Evolutionary conservation across 2,888 invertebrate genomes (phyloP).

Genomic region (Lepidochitona cinerea): DNA sequence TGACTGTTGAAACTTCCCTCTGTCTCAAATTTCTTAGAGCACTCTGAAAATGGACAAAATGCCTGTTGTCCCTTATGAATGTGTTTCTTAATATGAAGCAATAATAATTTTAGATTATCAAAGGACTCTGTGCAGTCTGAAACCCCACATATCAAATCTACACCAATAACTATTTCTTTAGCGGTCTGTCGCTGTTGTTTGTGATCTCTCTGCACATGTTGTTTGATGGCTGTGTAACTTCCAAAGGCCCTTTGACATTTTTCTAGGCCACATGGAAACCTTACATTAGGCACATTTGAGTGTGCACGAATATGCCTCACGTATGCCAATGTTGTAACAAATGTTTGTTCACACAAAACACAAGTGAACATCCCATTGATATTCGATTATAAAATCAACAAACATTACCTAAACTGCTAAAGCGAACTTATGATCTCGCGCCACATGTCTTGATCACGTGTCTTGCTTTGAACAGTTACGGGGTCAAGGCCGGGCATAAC

Average conservation of each 20-base stretch:
- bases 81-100: conserved; percentile 9
- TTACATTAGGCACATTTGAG: not conserved
- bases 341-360: not conserved
- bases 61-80: conserved; percentile 1
- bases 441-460: too few relatives aligned
- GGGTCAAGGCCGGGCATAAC: too few relatives aligned
- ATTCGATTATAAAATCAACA: too few relatives aligned
- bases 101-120: not conserved
- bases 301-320: not conserved
- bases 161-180: not conserved
- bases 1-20: not conserved
- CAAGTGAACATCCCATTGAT: not conserved
- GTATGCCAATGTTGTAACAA: not conserved
- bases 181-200: not conserved
- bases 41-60: conserved; percentile 6
- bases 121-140: not conserved
- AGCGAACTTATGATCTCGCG: too few relatives aligned
- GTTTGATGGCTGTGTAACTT: not conserved
- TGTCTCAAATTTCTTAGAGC: not conserved
- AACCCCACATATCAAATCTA: not conserved
- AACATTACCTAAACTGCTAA: too few relatives aligned
- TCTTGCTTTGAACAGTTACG: too few relatives aligned
- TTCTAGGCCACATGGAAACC: conserved; percentile 3
- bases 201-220: conserved; percentile 2
- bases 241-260: not conserved